A percentile compares a stretch with the other conserved stretches of the same genome.
Evolutionary conservation across 2,113 vertebrate genomes (phyloP).

Genomic region (Atherinomorus stipes): DNA sequence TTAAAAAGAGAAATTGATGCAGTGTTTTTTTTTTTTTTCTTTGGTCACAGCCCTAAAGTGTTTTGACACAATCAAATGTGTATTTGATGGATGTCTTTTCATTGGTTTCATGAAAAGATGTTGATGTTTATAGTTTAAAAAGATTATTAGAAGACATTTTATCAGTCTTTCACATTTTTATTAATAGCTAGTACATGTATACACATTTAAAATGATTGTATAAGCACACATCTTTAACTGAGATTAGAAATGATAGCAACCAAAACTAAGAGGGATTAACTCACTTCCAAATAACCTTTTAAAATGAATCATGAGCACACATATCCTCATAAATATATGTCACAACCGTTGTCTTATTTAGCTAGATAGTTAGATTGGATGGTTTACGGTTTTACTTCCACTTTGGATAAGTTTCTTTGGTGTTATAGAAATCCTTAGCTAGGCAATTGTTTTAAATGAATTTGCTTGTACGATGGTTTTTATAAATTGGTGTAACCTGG

Average conservation of each 20-base stretch:
- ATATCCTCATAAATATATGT: neutral
- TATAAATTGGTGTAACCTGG: too few relatives aligned
- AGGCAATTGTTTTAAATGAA: too few relatives aligned
- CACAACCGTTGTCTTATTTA: neutral
- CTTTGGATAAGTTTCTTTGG: neutral
- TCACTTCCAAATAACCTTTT: neutral
- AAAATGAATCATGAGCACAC: neutral
- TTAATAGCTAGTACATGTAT: too few relatives aligned
- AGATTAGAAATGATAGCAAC: neutral
- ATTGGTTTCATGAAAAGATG: too few relatives aligned
- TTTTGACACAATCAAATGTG: conserved; percentile 6
- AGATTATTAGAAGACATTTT: neutral
- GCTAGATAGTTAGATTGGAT: neutral
- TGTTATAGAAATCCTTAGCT: neutral
- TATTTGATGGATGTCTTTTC: neutral
- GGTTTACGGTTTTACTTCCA: too few relatives aligned
- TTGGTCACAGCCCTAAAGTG: neutral
- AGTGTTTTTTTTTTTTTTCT: conserved; percentile 14
- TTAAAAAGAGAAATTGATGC: neutral
- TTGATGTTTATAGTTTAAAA: too few relatives aligned
- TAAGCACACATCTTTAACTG: neutral
- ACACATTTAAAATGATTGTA: neutral
- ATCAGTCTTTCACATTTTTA: neutral
- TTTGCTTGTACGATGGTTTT: too few relatives aligned
- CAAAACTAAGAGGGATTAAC: too few relatives aligned